phyloP scores from a whole-genome alignment of 2,113 vertebrate genomes.

The Euleptes europaea region DNA sequence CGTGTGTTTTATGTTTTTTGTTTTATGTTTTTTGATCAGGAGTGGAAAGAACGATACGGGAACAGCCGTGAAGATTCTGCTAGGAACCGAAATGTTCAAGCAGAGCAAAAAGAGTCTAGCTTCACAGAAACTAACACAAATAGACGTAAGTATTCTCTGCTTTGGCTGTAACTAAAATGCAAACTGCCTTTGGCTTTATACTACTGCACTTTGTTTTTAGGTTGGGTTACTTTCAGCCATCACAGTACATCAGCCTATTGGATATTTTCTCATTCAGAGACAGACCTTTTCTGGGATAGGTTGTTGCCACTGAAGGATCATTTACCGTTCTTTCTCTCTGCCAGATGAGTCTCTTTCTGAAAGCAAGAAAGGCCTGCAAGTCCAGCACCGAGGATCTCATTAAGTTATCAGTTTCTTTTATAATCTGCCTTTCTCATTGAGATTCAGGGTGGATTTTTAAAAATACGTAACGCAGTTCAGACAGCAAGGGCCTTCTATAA shows the following conservation, averaged over 20 bases:
- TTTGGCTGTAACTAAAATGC: background rate
- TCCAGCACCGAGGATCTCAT: background rate
- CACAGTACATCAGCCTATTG: background rate
- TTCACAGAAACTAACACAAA: conserved; percentile 76
- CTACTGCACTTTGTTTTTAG: background rate
- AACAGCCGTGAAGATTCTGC: conserved; percentile 81
- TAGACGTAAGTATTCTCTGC: conserved; percentile 69
- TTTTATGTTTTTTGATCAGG: conserved; percentile 68
- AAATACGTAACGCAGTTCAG: too few species aligned
- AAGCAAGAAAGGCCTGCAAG: background rate
- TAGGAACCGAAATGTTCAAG: conserved; percentile 81
- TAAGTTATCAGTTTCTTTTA: too few species aligned
- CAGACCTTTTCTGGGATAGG: background rate
- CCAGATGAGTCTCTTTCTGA: background rate
- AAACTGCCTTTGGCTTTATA: background rate
- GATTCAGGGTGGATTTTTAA: too few species aligned
- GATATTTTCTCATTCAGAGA: background rate
- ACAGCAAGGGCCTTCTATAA: too few species aligned
- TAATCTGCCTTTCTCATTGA: too few species aligned
- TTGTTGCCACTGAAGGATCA: background rate
- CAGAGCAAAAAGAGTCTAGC: conserved; percentile 84
- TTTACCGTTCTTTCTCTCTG: background rate
- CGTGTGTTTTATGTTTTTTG: too few species aligned
- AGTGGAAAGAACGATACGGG: conserved; percentile 90
- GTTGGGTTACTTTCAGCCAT: background rate